A percentile compares a stretch with the other conserved stretches of the same genome.
These are phyloP conservation scores for Dryococelus australis DNA, from an alignment of 2,888 invertebrate species.

Conservation along the genomic window DNA sequence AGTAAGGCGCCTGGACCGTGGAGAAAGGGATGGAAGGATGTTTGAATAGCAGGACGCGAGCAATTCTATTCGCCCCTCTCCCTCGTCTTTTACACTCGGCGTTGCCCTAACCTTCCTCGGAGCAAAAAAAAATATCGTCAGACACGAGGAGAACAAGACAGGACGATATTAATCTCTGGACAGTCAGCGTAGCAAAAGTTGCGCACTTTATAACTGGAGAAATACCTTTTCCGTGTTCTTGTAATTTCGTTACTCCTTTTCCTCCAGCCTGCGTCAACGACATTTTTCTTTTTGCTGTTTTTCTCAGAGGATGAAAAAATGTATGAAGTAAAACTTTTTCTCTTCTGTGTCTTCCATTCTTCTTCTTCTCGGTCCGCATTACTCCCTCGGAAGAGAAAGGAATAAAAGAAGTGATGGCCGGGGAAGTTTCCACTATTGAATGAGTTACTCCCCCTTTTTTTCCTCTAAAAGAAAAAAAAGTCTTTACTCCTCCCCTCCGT, in stretches of 20 bases:
- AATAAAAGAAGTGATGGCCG: background rate
- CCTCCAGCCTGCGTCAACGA: background rate
- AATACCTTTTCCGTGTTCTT: constrained; percentile 16
- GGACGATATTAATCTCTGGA: background rate
- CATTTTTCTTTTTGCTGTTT: background rate
- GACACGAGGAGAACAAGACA: background rate
- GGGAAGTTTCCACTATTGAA: background rate
- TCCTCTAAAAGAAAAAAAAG: background rate
- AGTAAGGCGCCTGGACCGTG: background rate
- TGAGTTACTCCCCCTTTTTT: background rate
- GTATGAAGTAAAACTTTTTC: background rate
- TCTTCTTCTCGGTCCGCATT: constrained; percentile 10
- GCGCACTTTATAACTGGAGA: background rate
- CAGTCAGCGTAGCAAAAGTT: background rate
- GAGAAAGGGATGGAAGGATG: background rate
- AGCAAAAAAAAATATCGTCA: background rate
- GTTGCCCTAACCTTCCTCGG: background rate
- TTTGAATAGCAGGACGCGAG: background rate
- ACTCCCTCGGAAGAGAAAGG: background rate
- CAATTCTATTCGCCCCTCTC: background rate
- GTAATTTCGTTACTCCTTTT: constrained; percentile 1
- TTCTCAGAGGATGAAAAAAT: background rate
- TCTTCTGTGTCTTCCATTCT: constrained; percentile 12
- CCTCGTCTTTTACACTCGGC: background rate
- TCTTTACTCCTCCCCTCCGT: background rate